Evolutionary conservation across 2,888 invertebrate species (phyloP), one percentile per base, ranked within the genome.

Genomic region (Tromatobia lineatoria): DNA sequence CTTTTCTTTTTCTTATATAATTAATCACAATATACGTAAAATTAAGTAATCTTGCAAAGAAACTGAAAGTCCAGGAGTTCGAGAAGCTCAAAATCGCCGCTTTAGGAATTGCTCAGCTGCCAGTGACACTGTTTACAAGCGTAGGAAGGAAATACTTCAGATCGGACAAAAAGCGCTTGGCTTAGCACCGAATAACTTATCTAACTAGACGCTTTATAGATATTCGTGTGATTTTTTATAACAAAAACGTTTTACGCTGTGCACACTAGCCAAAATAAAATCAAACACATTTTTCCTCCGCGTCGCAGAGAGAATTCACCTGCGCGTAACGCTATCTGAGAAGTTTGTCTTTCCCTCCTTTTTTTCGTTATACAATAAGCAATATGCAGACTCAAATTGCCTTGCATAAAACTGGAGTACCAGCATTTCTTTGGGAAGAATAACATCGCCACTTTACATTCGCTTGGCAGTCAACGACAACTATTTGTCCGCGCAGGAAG

Each of bases 161-260:
- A 29, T 50, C 25, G 69, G 38, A 74, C 20, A 50, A 74, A 79
- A 25, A 25, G 29, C 77, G 38, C 38, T 47, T 3, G 29, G 38
- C 11, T n/a, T 73, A n/a, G 67, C 20, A 42, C 29, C 29, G 29
- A 70, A 42, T 11, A 57, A 50, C 47, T 57, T 50, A n/a, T 15
- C 66, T 64, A 8, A 61, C 47, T 69, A 38, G 42, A 42, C 29
- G 69, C 74, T 79, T 82, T 18, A 70, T 13, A 45, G 29, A 47
- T 29, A 2, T 1, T 34, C 29, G 34, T 18, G 20, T 15, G 23
- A 50, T 20, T 73, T 45, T 10, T 59, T 73, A 59, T 25, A 13
- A 15, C 52, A 76, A 77, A 77, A 57, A 38, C 77, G 69, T 70
- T 78, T n/a, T 47, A 47, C 59, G 59, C 18, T 57, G 29, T 57